A percentile compares a stretch with the other conserved stretches of the same genome.
Conservation (phyloP, 2,113 vertebrate species). For the Nanorana parkeri region DNA sequence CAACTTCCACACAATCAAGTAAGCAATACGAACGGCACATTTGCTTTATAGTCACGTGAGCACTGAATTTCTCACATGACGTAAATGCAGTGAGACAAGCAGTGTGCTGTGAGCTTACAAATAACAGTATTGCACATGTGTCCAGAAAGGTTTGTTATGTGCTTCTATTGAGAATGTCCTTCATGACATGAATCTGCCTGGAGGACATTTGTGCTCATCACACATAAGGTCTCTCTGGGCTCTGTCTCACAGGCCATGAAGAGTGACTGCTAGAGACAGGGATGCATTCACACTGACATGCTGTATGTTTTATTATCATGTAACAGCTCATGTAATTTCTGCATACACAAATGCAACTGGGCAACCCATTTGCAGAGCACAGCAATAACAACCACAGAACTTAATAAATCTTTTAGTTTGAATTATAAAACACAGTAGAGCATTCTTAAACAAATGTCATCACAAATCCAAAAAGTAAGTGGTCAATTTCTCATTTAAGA, state of each 20-base stretch:
- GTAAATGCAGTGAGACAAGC: slow-evolving; percentile 26
- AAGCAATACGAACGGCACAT: background rate
- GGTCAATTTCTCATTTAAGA: too few relatives aligned
- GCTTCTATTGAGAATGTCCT: slow-evolving; percentile 34
- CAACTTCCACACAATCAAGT: background rate
- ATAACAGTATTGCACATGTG: slow-evolving; percentile 1
- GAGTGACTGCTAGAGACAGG: background rate
- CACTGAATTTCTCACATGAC: slow-evolving; percentile 16
- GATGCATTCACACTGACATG: slow-evolving; percentile 13
- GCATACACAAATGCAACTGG: background rate
- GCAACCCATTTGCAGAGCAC: too few relatives aligned
- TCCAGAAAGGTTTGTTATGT: slow-evolving; percentile 43
- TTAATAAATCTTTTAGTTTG: too few relatives aligned
- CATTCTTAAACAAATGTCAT: too few relatives aligned
- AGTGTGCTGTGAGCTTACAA: slow-evolving; percentile 32
- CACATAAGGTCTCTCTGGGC: slow-evolving; percentile 29
- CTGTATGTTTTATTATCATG: slow-evolving; percentile 1
- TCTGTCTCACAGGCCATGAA: slow-evolving; percentile 23
- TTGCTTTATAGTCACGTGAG: background rate
- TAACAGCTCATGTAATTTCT: background rate
- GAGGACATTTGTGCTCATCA: slow-evolving; percentile 36
- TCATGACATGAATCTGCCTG: slow-evolving; percentile 46
- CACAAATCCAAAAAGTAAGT: too few relatives aligned
- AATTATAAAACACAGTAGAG: too few relatives aligned
- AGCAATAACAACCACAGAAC: too few relatives aligned